phyloP scores from a whole-genome alignment of 2,113 vertebrate species.

The Carlito syrichta region DNA sequence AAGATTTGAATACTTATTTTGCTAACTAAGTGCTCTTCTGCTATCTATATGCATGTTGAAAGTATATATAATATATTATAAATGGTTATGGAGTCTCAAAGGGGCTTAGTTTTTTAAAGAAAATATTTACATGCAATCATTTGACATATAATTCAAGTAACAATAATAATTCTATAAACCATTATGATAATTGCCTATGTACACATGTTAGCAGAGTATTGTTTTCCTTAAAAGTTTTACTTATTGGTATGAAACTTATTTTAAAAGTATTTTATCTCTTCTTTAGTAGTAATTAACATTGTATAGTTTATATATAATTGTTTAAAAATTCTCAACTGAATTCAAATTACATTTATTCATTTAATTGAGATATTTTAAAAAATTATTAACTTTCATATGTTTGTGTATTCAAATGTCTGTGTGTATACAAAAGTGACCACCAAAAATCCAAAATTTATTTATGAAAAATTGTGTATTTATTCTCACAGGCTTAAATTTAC shows the following conservation, averaged over 20 bases:
- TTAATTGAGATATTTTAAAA: background rate
- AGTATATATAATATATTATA: background rate
- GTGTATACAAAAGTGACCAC: too few relatives aligned
- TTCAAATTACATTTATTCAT: background rate
- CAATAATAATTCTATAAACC: background rate
- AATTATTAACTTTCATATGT: background rate
- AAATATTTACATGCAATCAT: background rate
- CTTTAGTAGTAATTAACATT: background rate
- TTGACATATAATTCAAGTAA: background rate
- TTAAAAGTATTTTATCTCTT: background rate
- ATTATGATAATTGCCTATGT: background rate
- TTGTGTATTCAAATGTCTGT: background rate
- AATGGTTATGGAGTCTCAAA: background rate
- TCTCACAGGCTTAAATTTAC: too few relatives aligned
- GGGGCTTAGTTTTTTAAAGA: background rate
- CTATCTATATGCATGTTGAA: background rate
- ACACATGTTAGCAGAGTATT: background rate
- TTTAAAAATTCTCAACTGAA: background rate
- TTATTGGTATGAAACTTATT: background rate
- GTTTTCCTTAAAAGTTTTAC: background rate
- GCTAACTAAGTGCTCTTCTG: background rate
- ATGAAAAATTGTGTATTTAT: too few relatives aligned
- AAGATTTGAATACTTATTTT: background rate
- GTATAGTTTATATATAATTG: background rate
- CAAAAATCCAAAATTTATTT: too few relatives aligned